Percentiles rank a stretch among this genome's conserved stretches.
phyloP scores from a whole-genome alignment of 1,140 invertebrate species.

The Drosophila trapezifrons region DNA sequence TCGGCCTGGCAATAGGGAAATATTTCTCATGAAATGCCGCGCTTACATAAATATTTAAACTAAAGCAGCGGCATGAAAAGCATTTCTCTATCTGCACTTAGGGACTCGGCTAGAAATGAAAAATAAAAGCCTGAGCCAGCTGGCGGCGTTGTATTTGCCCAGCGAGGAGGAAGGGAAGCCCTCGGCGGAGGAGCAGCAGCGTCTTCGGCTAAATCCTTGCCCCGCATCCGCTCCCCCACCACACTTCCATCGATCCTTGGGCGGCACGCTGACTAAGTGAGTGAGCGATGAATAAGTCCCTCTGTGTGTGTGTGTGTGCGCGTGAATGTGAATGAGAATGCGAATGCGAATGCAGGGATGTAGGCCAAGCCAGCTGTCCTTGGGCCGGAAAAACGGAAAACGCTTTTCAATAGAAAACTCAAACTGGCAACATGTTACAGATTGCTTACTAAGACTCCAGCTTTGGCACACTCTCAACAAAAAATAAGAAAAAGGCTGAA shows the following conservation, averaged over 20 bases:
- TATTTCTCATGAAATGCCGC: constrained; percentile 67
- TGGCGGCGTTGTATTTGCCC: constrained; percentile 43
- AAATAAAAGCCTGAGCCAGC: constrained; percentile 66
- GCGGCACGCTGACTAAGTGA: constrained; percentile 41
- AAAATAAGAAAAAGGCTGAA: constrained; percentile 13
- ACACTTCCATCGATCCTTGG: constrained; percentile 32
- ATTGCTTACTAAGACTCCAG: constrained; percentile 45
- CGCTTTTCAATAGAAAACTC: constrained; percentile 63
- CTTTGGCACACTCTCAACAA: constrained; percentile 9
- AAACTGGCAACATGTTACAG: constrained; percentile 54
- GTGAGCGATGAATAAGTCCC: constrained; percentile 50
- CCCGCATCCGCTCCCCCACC: neutral
- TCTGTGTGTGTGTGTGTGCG: constrained; percentile 15
- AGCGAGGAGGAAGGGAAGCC: constrained; percentile 7
- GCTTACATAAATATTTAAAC: constrained; percentile 74
- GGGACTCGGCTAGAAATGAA: constrained; percentile 30
- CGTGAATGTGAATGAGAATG: constrained; percentile 26
- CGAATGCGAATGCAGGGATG: constrained; percentile 29
- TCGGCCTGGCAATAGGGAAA: constrained; percentile 53
- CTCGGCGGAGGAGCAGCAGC: constrained; percentile 19
- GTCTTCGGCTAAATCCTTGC: constrained; percentile 7
- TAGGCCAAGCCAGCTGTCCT: constrained; percentile 65
- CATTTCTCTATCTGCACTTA: constrained; percentile 45
- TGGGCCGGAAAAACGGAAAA: constrained; percentile 64
- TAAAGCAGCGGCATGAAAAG: constrained; percentile 58